Conservation (phyloP, 2,797 vertebrate species). For the Intellagama lesueurii region DNA sequence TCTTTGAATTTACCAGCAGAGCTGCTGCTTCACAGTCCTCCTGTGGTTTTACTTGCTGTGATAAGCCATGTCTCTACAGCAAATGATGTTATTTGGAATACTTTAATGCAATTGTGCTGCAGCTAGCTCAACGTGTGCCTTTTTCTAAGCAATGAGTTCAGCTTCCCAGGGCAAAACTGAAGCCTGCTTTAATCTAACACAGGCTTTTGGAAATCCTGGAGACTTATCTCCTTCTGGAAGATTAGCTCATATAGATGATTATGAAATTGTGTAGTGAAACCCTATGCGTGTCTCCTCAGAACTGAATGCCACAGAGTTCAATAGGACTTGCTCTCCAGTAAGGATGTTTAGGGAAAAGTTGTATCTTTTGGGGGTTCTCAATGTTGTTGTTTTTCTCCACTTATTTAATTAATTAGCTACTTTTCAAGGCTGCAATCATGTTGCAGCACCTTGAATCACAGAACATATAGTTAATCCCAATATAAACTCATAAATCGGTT, state of each 20-base stretch:
- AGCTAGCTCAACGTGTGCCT: slow-evolving; percentile 31
- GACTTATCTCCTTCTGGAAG: slow-evolving; percentile 20
- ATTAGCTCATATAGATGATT: slow-evolving; percentile 32
- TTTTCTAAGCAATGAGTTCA: slow-evolving; percentile 31
- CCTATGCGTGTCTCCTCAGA: not conserved
- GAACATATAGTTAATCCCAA: not conserved
- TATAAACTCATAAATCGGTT: not conserved
- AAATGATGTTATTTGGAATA: not conserved
- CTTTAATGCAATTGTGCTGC: slow-evolving; percentile 2
- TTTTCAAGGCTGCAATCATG: not conserved
- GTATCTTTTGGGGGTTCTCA: slow-evolving; percentile 8
- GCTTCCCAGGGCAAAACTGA: slow-evolving; percentile 39
- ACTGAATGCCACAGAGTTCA: not conserved
- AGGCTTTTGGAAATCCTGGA: slow-evolving; percentile 55
- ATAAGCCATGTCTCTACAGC: slow-evolving; percentile 10
- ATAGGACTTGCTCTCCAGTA: not conserved
- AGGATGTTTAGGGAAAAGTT: not conserved
- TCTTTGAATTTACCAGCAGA: slow-evolving; percentile 10
- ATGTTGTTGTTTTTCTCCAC: slow-evolving; percentile 10
- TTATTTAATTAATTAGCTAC: not conserved
- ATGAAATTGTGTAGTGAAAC: slow-evolving; percentile 25
- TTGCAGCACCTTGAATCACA: not conserved
- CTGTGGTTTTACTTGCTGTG: slow-evolving; percentile 24
- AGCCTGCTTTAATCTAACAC: slow-evolving; percentile 59
- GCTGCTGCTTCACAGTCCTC: slow-evolving; percentile 7